Conservation (phyloP, 2,888 invertebrate species). For the Eilema depressum region DNA sequence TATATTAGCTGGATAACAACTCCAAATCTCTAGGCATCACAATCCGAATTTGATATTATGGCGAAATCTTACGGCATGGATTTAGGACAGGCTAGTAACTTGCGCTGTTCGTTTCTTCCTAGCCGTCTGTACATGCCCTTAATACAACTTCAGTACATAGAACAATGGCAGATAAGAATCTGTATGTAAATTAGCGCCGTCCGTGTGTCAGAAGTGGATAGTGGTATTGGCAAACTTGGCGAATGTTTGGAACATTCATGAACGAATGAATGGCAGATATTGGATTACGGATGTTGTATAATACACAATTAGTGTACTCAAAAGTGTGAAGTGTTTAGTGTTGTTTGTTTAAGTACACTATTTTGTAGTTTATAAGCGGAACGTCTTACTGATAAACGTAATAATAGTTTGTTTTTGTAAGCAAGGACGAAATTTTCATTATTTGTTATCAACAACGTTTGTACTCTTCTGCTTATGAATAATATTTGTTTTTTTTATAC, state of each 20-base stretch:
- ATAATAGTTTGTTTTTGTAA: conserved; percentile 5
- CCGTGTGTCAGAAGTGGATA: conserved; percentile 45
- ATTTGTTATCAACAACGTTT: conserved; percentile 5
- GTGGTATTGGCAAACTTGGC: conserved; percentile 49
- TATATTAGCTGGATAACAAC: background rate
- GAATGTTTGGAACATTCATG: conserved; percentile 43
- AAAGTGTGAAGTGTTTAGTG: conserved; percentile 13
- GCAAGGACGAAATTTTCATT: conserved; percentile 10
- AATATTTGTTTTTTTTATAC: background rate
- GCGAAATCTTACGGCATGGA: background rate
- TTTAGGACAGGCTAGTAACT: conserved; percentile 6
- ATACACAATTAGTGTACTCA: conserved; percentile 13
- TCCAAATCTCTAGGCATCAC: background rate
- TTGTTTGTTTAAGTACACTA: conserved; percentile 14
- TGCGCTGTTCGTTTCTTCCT: conserved; percentile 12
- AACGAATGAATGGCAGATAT: conserved; percentile 21
- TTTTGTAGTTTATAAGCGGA: conserved; percentile 19
- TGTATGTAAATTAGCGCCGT: conserved; percentile 57
- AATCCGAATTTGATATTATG: background rate
- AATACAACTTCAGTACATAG: conserved; percentile 35
- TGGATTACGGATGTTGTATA: conserved; percentile 19
- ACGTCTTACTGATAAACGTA: conserved; percentile 7
- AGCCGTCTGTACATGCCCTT: conserved; percentile 37
- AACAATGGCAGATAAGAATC: conserved; percentile 66
- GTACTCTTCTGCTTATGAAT: conserved; percentile 8